These are phyloP conservation scores for Acleris literana DNA, from an alignment of 2,888 invertebrate species.

Conservation along the genomic window DNA sequence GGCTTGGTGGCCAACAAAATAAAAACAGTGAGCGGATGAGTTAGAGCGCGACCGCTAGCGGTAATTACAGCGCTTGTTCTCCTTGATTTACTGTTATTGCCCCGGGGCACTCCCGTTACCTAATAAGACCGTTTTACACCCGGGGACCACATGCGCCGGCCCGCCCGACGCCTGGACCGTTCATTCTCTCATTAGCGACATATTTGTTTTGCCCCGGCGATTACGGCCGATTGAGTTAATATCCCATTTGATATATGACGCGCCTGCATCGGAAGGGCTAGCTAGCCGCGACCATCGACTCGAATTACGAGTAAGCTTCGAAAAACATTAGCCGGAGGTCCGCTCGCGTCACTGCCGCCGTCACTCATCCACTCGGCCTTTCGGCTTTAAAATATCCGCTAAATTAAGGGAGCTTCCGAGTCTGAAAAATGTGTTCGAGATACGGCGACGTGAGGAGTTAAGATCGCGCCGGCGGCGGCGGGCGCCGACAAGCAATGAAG, in stretches of 20 bases:
- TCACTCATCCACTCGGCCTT: slow-evolving; percentile 31
- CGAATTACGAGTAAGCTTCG: slow-evolving; percentile 47
- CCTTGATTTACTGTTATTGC: slow-evolving; percentile 85
- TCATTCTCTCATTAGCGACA: slow-evolving; percentile 79
- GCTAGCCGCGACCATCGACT: slow-evolving; percentile 53
- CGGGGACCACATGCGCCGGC: slow-evolving; percentile 77
- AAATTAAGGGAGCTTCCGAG: slow-evolving; percentile 53
- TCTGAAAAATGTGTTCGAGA: slow-evolving; percentile 66
- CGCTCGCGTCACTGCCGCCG: slow-evolving; percentile 28
- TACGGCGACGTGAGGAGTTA: slow-evolving; percentile 72
- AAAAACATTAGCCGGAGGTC: slow-evolving; percentile 45
- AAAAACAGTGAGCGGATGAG: slow-evolving; percentile 81
- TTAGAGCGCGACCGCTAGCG: slow-evolving; percentile 80
- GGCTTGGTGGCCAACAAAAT: slow-evolving; percentile 76
- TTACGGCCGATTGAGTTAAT: slow-evolving; percentile 77
- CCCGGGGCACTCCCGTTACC: slow-evolving; percentile 82
- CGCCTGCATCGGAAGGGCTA: slow-evolving; percentile 66
- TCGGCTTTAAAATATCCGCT: slow-evolving; percentile 43
- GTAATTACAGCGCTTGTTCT: slow-evolving; percentile 85
- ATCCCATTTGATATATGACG: slow-evolving; percentile 73
- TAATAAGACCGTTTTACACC: slow-evolving; percentile 83
- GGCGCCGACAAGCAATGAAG: slow-evolving; percentile 84
- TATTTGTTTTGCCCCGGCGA: slow-evolving; percentile 75
- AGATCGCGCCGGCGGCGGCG: slow-evolving; percentile 70
- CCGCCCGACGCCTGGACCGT: slow-evolving; percentile 63